These are phyloP conservation scores for Idaea dimidiata DNA, from an alignment of 2,888 invertebrate species.

Conservation along the genomic window DNA sequence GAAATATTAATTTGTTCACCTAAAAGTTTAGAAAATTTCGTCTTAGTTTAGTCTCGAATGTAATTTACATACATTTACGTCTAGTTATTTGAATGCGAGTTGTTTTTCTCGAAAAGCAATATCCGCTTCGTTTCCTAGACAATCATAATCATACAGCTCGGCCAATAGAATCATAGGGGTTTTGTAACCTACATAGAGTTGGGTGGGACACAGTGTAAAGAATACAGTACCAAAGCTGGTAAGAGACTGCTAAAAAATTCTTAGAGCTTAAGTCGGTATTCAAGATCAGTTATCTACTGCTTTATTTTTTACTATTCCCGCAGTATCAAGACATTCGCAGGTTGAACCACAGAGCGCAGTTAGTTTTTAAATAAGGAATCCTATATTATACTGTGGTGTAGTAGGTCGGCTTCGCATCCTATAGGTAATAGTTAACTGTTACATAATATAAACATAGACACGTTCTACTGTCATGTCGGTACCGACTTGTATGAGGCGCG, in stretches of 20 bases:
- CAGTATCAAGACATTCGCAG: too few relatives aligned
- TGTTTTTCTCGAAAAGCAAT: constrained; percentile 1
- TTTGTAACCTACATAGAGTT: constrained; percentile 3
- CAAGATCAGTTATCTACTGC: too few relatives aligned
- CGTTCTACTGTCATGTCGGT: constrained; percentile 49
- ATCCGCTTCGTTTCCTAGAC: constrained; percentile 13
- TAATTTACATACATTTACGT: neutral
- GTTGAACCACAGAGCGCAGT: too few relatives aligned
- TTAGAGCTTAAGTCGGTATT: too few relatives aligned
- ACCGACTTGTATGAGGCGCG: constrained; percentile 34
- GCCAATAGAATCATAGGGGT: constrained; percentile 31
- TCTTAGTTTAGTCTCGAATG: neutral
- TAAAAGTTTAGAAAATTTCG: neutral
- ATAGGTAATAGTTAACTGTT: constrained; percentile 40
- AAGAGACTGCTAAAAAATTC: too few relatives aligned
- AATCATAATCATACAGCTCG: constrained; percentile 23
- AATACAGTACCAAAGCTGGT: neutral
- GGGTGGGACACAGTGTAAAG: constrained; percentile 24
- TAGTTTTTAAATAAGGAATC: too few relatives aligned
- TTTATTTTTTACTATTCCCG: too few relatives aligned
- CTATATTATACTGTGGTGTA: too few relatives aligned
- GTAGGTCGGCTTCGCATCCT: constrained; percentile 25
- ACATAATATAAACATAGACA: constrained; percentile 63
- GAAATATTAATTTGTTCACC: neutral
- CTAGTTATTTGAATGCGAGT: neutral